These are phyloP conservation scores for Aphelenchoides bicaudatus DNA, from an alignment of 2,888 invertebrate species.

Conservation along the genomic window DNA sequence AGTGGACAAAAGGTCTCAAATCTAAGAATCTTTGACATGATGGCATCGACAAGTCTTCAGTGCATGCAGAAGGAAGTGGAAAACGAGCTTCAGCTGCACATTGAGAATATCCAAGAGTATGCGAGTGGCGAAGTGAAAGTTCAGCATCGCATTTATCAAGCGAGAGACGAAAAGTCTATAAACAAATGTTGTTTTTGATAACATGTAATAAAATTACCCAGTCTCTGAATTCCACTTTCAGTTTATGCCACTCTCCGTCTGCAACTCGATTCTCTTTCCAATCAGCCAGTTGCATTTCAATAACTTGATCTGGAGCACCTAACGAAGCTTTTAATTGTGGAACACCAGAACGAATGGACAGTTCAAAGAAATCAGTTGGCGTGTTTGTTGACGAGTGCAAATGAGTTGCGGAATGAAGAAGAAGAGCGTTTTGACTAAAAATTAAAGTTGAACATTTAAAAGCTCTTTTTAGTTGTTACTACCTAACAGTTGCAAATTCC, in stretches of 20 bases:
- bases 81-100: slow-evolving; percentile 46
- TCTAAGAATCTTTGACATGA: slow-evolving; percentile 55
- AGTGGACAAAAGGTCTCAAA: slow-evolving; percentile 40
- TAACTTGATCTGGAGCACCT: slow-evolving; percentile 23
- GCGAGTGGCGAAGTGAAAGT: slow-evolving; percentile 28
- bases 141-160: slow-evolving; percentile 50
- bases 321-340: slow-evolving; percentile 34
- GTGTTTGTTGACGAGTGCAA: not conserved
- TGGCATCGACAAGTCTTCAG: slow-evolving; percentile 40
- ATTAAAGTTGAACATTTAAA: slow-evolving; percentile 45
- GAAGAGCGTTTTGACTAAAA: slow-evolving; percentile 43
- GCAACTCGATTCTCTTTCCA: slow-evolving; percentile 49
- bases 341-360: slow-evolving; percentile 45
- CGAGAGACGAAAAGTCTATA: slow-evolving; percentile 42
- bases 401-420: slow-evolving; percentile 44
- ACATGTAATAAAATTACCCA: slow-evolving; percentile 33
- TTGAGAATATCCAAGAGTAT: slow-evolving; percentile 28
- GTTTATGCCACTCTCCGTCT: slow-evolving; percentile 56
- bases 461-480: slow-evolving; percentile 36
- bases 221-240: slow-evolving; percentile 44
- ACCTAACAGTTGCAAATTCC: slow-evolving; percentile 53
- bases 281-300: slow-evolving; percentile 41
- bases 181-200: not conserved
- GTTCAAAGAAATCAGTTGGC: slow-evolving; percentile 45
- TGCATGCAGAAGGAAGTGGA: slow-evolving; percentile 45